Evolutionary conservation across 2,797 vertebrate species (phyloP), one percentile per base, ranked within the genome.

Genomic region (Chaetophractus vellerosus): DNA sequence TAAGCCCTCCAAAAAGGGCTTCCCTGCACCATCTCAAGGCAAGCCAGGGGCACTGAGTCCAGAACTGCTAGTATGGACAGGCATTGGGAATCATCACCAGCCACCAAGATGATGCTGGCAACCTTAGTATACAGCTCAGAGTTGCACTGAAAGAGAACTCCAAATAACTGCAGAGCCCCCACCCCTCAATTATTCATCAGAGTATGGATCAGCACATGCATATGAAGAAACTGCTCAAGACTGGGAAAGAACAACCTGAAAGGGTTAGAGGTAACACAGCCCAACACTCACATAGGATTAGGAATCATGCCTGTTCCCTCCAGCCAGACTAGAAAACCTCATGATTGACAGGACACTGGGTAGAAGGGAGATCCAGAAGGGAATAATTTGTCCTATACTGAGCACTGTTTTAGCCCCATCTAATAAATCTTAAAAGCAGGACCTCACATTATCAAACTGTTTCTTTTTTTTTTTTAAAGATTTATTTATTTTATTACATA

Each of bases 391-490:
- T 24, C 74, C 66, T 75, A 85, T 38, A 75, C 15, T n/a, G 66
- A 85, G 26, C 12, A 23, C 31, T 85, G 14, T 52, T 85, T 36
- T 31, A 21, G 21, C 8, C 26, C 36, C 41, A 94, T 41, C 24
- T 61, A 82, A 91, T 61, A 82, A 90, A 74, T 48, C 31, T 81
- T 75, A 88, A 80, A 92, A 75, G 31, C 48, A 91, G 71, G 68
- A 63, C n/a, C 55, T 74, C 52, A 86, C 75, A 57, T 85, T 41
- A n/a, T n/a, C n/a, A n/a, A n/a, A n/a, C 6, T 38, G 3, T 38
- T 38, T 38, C 6, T 38, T 38, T 38, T 38, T 38, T 38, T 38
- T 38, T 38, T 38, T 38, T 38, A 4, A 38, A 38, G 38, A 38
- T 38, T 38, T 38, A 38, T 38, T 38, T 38, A 38, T 38, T 38